Percentiles rank a stretch among this genome's conserved stretches.
phyloP scores from a whole-genome alignment of 2,113 vertebrate species.

The Seriola rivoliana region DNA sequence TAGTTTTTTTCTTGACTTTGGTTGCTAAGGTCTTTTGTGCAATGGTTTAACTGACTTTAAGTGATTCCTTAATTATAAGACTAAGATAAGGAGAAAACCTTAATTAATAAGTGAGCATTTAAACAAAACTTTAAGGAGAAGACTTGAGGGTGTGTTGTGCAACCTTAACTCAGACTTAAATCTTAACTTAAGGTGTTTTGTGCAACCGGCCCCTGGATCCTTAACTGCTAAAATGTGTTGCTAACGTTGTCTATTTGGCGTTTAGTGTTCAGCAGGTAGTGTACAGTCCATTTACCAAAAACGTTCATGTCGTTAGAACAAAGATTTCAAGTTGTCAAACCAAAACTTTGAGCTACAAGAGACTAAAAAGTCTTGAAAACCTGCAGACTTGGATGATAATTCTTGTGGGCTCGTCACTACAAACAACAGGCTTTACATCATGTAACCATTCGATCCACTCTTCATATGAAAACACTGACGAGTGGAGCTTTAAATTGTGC shows the following conservation, averaged over 20 bases:
- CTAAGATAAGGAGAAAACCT: too few relatives aligned
- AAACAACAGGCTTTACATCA: neutral
- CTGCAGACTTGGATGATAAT: neutral
- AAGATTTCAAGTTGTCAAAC: neutral
- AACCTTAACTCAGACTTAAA: too few relatives aligned
- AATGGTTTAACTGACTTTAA: too few relatives aligned
- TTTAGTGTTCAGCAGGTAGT: neutral
- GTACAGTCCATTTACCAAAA: neutral
- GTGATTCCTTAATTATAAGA: too few relatives aligned
- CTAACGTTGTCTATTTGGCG: neutral
- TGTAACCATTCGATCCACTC: neutral
- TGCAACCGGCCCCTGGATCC: neutral
- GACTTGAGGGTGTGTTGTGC: too few relatives aligned
- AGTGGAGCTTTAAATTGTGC: neutral
- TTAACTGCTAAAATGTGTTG: neutral
- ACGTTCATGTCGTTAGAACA: neutral
- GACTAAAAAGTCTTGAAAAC: neutral
- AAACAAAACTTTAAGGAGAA: too few relatives aligned
- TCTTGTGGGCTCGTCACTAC: neutral
- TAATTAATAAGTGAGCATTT: too few relatives aligned
- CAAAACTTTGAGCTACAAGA: neutral
- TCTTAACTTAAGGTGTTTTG: too few relatives aligned
- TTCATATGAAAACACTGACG: neutral
- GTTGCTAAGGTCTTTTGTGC: too few relatives aligned
- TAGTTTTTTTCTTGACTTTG: too few relatives aligned